Percentiles rank a stretch among this genome's conserved stretches.
phyloP scores from a whole-genome alignment of 1,140 invertebrate species.

The Drosophila ironensis region DNA sequence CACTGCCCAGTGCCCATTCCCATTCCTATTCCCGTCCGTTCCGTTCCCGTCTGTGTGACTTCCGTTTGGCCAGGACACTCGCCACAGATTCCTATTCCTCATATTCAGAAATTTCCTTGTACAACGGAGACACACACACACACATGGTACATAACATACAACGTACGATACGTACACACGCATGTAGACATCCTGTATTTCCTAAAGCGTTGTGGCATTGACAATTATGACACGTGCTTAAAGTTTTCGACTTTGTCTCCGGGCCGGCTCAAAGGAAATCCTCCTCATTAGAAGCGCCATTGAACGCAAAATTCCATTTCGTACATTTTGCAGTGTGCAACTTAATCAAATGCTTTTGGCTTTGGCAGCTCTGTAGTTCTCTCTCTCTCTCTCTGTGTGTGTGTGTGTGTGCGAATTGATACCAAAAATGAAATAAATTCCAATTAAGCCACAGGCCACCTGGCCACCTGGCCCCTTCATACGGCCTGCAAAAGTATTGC shows the following conservation, averaged over 20 bases:
- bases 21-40: too few species aligned
- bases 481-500: neutral
- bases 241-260: conserved; percentile 28
- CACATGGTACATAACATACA: too few species aligned
- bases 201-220: conserved; percentile 53
- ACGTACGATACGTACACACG: too few species aligned
- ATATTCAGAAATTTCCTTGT: too few species aligned
- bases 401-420: conserved; percentile 1
- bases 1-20: too few species aligned
- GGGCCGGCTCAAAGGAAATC: conserved; percentile 18
- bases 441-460: neutral
- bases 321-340: conserved; percentile 1
- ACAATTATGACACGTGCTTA: conserved; percentile 69
- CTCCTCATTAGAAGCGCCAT: conserved; percentile 28
- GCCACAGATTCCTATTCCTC: too few species aligned
- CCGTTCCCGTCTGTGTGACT: conserved; percentile 34
- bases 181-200: neutral
- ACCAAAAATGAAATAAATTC: conserved; percentile 8
- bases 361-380: conserved; percentile 10
- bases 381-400: too few species aligned
- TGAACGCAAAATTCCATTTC: conserved; percentile 11
- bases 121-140: conserved; percentile 17
- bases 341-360: conserved; percentile 1
- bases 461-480: neutral
- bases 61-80: conserved; percentile 49